Evolutionary conservation across 2,113 vertebrate genomes (phyloP).

Genomic region (Narcine bancroftii): DNA sequence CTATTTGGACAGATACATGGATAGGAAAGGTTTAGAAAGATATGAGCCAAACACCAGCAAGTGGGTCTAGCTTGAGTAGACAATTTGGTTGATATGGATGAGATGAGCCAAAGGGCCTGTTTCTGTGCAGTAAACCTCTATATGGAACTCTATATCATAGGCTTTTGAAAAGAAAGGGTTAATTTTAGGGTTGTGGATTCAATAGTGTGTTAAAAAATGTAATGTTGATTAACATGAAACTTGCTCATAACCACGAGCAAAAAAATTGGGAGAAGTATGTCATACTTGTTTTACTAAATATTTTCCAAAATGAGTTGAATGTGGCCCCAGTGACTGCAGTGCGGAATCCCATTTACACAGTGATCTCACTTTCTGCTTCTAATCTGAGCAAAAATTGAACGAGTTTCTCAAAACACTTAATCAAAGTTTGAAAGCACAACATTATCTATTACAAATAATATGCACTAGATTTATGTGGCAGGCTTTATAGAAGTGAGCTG

Average conservation of each 20-base stretch:
- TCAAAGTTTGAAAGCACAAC: background rate
- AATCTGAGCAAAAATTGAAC: background rate
- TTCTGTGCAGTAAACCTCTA: too few species aligned
- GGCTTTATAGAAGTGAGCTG: background rate
- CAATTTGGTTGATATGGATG: too few species aligned
- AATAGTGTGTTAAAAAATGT: background rate
- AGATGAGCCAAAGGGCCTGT: too few species aligned
- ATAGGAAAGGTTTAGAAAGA: too few species aligned
- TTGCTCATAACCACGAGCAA: background rate
- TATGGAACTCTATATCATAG: background rate
- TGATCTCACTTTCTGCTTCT: background rate
- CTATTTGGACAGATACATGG: too few species aligned
- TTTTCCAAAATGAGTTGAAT: background rate
- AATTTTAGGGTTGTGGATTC: background rate
- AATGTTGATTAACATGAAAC: background rate
- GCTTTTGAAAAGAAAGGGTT: background rate
- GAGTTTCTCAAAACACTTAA: background rate
- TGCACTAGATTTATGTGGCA: background rate
- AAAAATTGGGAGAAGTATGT: background rate
- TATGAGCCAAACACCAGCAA: too few species aligned
- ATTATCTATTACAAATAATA: background rate
- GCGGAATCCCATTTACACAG: background rate
- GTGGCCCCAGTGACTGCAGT: background rate
- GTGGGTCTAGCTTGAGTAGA: too few species aligned
- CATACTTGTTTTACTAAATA: background rate